Conservation (phyloP, 2,888 invertebrate species). For the Acleris cristana region DNA sequence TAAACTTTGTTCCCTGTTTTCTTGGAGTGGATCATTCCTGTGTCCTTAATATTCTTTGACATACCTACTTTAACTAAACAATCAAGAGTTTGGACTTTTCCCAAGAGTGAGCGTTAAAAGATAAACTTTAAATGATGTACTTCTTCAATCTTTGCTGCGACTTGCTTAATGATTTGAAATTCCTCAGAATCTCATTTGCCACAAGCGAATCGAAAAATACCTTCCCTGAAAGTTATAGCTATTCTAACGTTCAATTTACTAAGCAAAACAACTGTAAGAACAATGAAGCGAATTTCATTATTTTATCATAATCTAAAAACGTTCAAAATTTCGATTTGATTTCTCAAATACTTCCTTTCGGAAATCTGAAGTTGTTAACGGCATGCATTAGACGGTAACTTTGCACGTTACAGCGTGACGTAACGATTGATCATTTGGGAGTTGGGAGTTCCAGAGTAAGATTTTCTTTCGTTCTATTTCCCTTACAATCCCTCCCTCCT, state of each 20-base stretch:
- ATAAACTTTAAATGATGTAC: neutral
- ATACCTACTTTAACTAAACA: neutral
- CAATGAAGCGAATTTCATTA: slow-evolving; percentile 26
- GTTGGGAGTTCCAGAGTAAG: slow-evolving; percentile 38
- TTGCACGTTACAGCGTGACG: slow-evolving; percentile 49
- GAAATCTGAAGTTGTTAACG: slow-evolving; percentile 39
- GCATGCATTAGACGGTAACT: slow-evolving; percentile 50
- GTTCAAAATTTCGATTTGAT: slow-evolving; percentile 16
- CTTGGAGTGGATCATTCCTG: slow-evolving; percentile 4
- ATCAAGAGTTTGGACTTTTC: neutral
- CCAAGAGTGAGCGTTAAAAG: too few species aligned
- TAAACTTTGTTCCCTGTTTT: slow-evolving; percentile 14
- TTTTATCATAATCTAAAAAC: slow-evolving; percentile 15
- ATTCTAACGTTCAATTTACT: slow-evolving; percentile 4
- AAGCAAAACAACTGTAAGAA: slow-evolving; percentile 17
- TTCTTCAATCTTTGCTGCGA: neutral
- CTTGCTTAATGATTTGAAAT: neutral
- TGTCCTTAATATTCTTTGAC: neutral
- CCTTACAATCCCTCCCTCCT: slow-evolving; percentile 46
- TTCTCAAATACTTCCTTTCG: too few species aligned
- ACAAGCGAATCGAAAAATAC: neutral
- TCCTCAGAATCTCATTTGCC: neutral
- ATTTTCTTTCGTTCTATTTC: slow-evolving; percentile 26
- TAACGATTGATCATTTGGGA: slow-evolving; percentile 49
- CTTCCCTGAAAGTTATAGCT: neutral